phyloP scores from a whole-genome alignment of 2,888 invertebrate species.

The Tricholauxania praeusta region DNA sequence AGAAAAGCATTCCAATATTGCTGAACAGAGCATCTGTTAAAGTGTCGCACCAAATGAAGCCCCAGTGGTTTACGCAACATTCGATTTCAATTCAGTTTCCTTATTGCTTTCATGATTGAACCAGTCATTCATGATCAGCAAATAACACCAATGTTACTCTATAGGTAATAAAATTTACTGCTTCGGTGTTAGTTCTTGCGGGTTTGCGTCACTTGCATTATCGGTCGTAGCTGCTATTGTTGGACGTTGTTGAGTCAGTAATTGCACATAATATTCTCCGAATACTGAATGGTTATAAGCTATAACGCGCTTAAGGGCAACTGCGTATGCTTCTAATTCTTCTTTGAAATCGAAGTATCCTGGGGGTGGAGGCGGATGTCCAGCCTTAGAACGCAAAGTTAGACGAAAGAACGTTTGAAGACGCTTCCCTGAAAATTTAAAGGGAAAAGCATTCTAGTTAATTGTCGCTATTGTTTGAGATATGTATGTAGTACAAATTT shows the following conservation, averaged over 20 bases:
- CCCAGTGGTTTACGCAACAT: background rate
- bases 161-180: background rate
- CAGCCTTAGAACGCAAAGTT: constrained; percentile 55
- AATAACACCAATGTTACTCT: background rate
- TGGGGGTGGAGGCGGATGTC: constrained; percentile 59
- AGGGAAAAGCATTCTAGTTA: background rate
- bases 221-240: constrained; percentile 5
- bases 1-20: constrained; percentile 11
- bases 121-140: constrained; percentile 15
- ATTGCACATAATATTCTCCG: constrained; percentile 63
- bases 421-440: constrained; percentile 59
- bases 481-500: too few relatives aligned
- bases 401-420: constrained; percentile 62
- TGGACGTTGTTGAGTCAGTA: constrained; percentile 54
- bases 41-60: background rate
- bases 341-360: constrained; percentile 65
- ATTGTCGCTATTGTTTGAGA: too few relatives aligned
- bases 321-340: constrained; percentile 61
- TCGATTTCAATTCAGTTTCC: background rate
- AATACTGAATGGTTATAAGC: constrained; percentile 67
- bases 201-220: constrained; percentile 15
- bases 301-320: constrained; percentile 63
- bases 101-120: background rate
- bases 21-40: constrained; percentile 18
- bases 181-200: background rate